phyloP scores from a whole-genome alignment of 2,797 vertebrate species.

The Sitta carolinensis region DNA sequence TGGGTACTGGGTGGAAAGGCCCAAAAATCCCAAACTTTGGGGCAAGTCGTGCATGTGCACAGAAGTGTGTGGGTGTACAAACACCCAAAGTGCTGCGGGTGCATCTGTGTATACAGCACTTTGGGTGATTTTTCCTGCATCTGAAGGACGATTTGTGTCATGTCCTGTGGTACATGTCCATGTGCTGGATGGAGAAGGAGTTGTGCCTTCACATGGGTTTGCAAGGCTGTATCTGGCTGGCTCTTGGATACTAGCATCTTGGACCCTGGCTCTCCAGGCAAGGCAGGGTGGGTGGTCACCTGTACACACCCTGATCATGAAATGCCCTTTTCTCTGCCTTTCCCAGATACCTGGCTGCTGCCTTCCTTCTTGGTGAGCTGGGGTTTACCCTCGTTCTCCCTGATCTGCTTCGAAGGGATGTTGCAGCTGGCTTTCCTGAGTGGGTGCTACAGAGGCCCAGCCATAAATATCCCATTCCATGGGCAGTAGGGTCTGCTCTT shows the following conservation, averaged over 20 bases:
- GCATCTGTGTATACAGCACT: neutral
- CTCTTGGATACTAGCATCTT: neutral
- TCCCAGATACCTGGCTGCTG: neutral
- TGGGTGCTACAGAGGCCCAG: neutral
- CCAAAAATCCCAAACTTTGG: neutral
- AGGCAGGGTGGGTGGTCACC: neutral
- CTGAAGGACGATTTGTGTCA: neutral
- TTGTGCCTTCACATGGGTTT: accelerated
- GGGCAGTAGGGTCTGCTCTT: neutral
- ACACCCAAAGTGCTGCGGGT: neutral
- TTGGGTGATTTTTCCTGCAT: neutral
- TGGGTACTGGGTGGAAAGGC: neutral
- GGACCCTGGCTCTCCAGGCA: neutral
- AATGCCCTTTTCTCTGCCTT: neutral
- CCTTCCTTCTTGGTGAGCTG: neutral
- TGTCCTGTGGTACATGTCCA: accelerated
- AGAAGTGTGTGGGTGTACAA: neutral
- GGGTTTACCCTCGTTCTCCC: neutral
- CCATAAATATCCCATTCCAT: neutral
- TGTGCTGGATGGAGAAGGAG: neutral
- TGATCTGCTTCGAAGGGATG: neutral
- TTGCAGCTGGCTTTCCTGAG: neutral
- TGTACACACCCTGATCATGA: neutral
- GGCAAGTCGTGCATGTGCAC: neutral
- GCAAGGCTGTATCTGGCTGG: neutral